These are phyloP conservation scores for Caradrina clavipalpis DNA, from an alignment of 2,888 invertebrate species.

Conservation along the genomic window DNA sequence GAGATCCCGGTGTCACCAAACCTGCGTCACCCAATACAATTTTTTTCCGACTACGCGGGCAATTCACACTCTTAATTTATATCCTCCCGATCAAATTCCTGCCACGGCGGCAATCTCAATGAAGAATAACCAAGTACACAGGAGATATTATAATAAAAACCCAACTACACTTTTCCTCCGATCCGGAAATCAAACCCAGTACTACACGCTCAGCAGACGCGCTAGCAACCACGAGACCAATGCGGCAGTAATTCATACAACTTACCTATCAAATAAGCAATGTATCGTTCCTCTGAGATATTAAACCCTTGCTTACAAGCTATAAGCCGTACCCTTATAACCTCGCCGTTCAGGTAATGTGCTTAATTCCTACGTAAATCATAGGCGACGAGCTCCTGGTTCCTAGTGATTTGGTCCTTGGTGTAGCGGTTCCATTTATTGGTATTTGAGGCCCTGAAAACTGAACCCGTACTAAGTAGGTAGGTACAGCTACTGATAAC, in stretches of 20 bases:
- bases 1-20: too few relatives aligned
- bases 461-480: not conserved
- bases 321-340: not conserved
- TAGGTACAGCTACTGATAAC: not conserved
- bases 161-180: too few relatives aligned
- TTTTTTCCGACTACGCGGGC: too few relatives aligned
- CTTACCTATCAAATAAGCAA: conserved; percentile 35
- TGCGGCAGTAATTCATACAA: conserved; percentile 46
- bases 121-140: too few relatives aligned
- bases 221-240: too few relatives aligned
- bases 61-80: too few relatives aligned
- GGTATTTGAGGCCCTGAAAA: not conserved
- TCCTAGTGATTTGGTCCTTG: not conserved
- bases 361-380: not conserved
- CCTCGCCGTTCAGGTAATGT: not conserved
- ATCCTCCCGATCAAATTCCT: too few relatives aligned
- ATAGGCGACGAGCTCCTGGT: not conserved
- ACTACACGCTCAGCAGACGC: too few relatives aligned
- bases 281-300: conserved; percentile 59
- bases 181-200: too few relatives aligned
- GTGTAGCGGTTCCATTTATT: not conserved
- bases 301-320: conserved; percentile 27
- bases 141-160: too few relatives aligned
- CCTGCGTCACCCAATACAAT: too few relatives aligned
- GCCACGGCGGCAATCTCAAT: too few relatives aligned